A percentile compares a stretch with the other conserved stretches of the same genome.
phyloP scores from a whole-genome alignment of 2,113 vertebrate genomes.

The Rana temporaria region DNA sequence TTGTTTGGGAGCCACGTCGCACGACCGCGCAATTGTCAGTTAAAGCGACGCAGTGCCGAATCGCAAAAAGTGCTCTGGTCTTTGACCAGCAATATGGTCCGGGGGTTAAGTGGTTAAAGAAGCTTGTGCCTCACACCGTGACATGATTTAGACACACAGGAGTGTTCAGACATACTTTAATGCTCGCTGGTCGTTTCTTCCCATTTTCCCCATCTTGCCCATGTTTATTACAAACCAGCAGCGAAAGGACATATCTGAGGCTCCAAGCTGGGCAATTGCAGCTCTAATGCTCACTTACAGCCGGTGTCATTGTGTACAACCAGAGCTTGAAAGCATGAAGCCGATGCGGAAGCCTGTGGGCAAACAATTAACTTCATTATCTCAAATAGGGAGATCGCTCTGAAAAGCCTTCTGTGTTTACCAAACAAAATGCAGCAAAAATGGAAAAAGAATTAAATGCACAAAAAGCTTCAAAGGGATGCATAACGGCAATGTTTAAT shows the following conservation, averaged over 20 bases:
- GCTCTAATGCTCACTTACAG: conserved; percentile 30
- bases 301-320: background rate
- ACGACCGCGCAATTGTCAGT: too few relatives aligned
- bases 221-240: background rate
- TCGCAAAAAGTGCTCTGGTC: too few relatives aligned
- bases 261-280: background rate
- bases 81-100: too few relatives aligned
- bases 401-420: background rate
- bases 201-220: too few relatives aligned
- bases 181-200: too few relatives aligned
- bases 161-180: too few relatives aligned
- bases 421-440: background rate
- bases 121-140: too few relatives aligned
- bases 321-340: background rate
- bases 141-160: too few relatives aligned
- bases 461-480: background rate
- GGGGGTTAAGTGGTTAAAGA: too few relatives aligned
- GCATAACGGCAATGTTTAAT: background rate
- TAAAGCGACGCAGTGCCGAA: too few relatives aligned
- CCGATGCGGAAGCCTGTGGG: background rate
- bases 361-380: conserved; percentile 38
- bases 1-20: too few relatives aligned
- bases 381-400: conserved; percentile 1
- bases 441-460: background rate
- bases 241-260: background rate